Evolutionary conservation across 2,113 vertebrate species (phyloP).

Genomic region (Laterallus jamaicensis): DNA sequence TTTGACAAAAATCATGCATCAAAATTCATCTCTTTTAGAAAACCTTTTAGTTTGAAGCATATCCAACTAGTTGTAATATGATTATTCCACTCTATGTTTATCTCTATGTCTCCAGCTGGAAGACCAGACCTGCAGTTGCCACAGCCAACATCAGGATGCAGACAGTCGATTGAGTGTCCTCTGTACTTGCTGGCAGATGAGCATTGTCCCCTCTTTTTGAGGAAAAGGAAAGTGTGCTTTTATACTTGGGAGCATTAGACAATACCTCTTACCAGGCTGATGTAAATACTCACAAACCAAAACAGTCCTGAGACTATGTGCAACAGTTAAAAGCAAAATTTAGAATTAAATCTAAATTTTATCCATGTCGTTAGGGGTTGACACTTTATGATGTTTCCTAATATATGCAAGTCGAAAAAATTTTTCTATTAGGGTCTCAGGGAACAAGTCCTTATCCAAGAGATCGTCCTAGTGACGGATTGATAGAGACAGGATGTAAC

Average conservation of each 20-base stretch:
- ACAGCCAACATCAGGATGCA: background rate
- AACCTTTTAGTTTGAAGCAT: background rate
- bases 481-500: background rate
- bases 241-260: background rate
- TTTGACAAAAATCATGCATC: background rate
- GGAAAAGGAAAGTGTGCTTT: background rate
- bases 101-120: slow-evolving; percentile 28
- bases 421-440: background rate
- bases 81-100: slow-evolving; percentile 25
- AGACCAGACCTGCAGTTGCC: background rate
- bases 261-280: background rate
- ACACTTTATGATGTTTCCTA: background rate
- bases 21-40: background rate
- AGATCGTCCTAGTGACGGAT: background rate
- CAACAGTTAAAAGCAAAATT: background rate
- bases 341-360: background rate
- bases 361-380: background rate
- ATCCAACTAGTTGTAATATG: background rate
- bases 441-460: background rate
- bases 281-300: background rate
- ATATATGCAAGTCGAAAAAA: background rate
- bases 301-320: background rate
- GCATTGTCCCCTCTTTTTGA: background rate
- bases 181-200: background rate
- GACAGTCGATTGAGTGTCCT: background rate